phyloP scores from a whole-genome alignment of 1,140 invertebrate species.

The Aphelinus atriplicis region DNA sequence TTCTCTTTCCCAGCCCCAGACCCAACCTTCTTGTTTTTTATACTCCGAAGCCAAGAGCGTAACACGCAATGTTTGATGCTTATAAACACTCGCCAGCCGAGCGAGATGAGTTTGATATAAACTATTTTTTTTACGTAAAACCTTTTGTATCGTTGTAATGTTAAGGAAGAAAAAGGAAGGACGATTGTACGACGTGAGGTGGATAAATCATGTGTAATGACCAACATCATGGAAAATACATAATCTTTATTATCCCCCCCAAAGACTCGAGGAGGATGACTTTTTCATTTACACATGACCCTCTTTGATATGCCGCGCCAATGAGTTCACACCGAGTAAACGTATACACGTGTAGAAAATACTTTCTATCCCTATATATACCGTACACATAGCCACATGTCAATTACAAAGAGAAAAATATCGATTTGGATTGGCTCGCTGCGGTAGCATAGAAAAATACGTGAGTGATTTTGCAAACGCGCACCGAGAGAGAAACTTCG shows the following conservation, averaged over 20 bases:
- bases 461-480: too few species aligned
- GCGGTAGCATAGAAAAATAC: too few species aligned
- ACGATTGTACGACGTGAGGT: slow-evolving; percentile 13
- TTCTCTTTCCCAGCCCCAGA: not conserved
- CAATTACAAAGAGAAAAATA: too few species aligned
- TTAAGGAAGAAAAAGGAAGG: slow-evolving; percentile 7
- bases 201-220: slow-evolving; percentile 36
- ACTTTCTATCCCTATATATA: too few species aligned
- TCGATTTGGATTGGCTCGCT: too few species aligned
- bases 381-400: too few species aligned
- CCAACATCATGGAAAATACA: slow-evolving; percentile 46
- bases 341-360: too few species aligned
- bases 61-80: slow-evolving; percentile 7
- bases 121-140: slow-evolving; percentile 43
- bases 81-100: not conserved
- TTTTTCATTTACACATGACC: too few species aligned
- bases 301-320: too few species aligned
- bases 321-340: too few species aligned
- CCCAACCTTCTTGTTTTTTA: not conserved
- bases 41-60: slow-evolving; percentile 15
- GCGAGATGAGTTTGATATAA: slow-evolving; percentile 20
- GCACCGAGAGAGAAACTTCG: too few species aligned
- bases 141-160: slow-evolving; percentile 10
- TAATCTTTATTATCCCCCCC: slow-evolving; percentile 29
- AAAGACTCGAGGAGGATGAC: too few species aligned